Conservation (phyloP, 2,113 vertebrate genomes). For the Sceloporus tristichus region DNA sequence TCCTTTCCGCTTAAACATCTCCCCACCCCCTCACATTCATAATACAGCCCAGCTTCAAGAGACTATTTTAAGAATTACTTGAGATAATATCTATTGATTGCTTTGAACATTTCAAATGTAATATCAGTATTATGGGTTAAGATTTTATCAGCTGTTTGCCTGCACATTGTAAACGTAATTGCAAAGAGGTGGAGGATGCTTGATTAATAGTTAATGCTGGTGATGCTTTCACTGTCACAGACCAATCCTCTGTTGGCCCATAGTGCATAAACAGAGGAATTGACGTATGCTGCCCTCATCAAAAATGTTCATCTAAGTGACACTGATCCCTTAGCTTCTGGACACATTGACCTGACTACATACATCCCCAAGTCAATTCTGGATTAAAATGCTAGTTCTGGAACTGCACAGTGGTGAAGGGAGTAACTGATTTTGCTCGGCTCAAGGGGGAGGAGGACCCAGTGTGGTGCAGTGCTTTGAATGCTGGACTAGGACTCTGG, state of each 20-base stretch:
- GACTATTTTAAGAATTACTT: neutral
- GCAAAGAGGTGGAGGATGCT: neutral
- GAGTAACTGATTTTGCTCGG: too few species aligned
- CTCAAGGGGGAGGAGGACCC: too few species aligned
- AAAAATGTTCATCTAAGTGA: too few species aligned
- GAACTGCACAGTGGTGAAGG: too few species aligned
- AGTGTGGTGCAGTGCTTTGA: too few species aligned
- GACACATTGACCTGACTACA: too few species aligned
- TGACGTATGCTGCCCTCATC: neutral
- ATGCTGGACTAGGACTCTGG: too few species aligned
- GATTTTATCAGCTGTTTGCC: neutral
- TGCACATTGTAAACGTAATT: neutral
- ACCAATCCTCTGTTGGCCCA: neutral
- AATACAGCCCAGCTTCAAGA: neutral
- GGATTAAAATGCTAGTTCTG: too few species aligned
- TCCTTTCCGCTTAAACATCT: conserved; percentile 43
- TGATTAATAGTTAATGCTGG: neutral
- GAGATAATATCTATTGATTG: neutral
- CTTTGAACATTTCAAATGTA: neutral
- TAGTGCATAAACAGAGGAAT: neutral
- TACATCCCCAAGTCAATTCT: too few species aligned
- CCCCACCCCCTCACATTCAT: too few species aligned
- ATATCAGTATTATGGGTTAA: neutral
- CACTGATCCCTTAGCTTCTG: too few species aligned
- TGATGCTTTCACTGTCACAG: neutral